These are phyloP conservation scores for Octodonta nipae DNA, from an alignment of 2,888 invertebrate species.

Conservation along the genomic window DNA sequence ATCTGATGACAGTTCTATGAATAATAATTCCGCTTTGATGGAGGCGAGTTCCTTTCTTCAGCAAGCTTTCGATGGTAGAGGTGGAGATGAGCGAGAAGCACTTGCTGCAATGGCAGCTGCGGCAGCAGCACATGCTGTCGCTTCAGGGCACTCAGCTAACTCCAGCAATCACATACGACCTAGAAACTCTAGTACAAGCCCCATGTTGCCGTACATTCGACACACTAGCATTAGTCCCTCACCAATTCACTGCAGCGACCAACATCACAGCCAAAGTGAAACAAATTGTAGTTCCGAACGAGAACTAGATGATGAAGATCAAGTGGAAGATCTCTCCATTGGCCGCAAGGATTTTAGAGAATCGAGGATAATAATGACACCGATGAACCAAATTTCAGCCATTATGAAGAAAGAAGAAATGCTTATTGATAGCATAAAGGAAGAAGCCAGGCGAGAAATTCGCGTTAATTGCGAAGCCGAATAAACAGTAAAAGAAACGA, in stretches of 20 bases:
- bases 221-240: conserved; percentile 37
- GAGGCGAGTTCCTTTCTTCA: conserved; percentile 55
- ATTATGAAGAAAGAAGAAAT: conserved; percentile 48
- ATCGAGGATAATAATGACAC: conserved; percentile 61
- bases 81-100: conserved; percentile 37
- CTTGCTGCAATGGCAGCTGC: conserved; percentile 59
- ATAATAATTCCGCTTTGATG: conserved; percentile 39
- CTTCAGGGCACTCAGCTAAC: conserved; percentile 37
- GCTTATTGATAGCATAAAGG: conserved; percentile 27
- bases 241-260: conserved; percentile 30
- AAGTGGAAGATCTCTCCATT: conserved; percentile 73
- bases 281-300: conserved; percentile 34
- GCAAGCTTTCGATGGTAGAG: conserved; percentile 52
- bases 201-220: conserved; percentile 39
- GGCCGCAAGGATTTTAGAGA: conserved; percentile 38
- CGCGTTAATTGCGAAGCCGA: conserved; percentile 31
- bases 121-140: conserved; percentile 50
- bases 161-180: conserved; percentile 38
- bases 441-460: conserved; percentile 38
- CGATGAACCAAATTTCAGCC: conserved; percentile 48
- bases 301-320: conserved; percentile 47
- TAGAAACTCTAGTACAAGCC: conserved; percentile 38
- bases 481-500: conserved; percentile 15
- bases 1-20: conserved; percentile 26
- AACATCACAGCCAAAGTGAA: conserved; percentile 32